Conservation (phyloP, 2,797 vertebrate species). For the Smutsia gigantea region DNA sequence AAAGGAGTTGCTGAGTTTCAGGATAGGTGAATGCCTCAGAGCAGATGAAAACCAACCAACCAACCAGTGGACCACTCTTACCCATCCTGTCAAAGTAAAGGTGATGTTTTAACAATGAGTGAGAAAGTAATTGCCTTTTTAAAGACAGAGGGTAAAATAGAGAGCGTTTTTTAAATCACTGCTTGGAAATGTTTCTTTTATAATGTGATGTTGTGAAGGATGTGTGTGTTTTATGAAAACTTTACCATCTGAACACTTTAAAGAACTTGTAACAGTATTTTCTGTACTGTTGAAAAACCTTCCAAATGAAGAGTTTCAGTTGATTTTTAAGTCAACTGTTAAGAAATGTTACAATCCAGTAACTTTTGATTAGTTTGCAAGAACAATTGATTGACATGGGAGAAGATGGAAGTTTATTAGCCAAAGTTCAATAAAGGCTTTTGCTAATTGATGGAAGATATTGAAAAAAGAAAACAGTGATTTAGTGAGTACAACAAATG, state of each 20-base stretch:
- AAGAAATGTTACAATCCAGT: not conserved
- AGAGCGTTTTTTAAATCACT: not conserved
- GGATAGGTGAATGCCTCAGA: not conserved
- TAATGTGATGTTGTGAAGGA: not conserved
- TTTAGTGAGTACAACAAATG: not conserved
- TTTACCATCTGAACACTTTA: not conserved
- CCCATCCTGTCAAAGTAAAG: not conserved
- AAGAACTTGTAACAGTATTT: slow-evolving; percentile 19
- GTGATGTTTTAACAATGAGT: not conserved
- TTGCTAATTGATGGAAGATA: not conserved
- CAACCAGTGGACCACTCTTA: not conserved
- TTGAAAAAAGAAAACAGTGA: not conserved
- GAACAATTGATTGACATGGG: not conserved
- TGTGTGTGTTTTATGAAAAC: not conserved
- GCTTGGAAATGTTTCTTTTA: slow-evolving; percentile 30
- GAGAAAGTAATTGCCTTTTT: not conserved
- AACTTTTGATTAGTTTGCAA: slow-evolving; percentile 6
- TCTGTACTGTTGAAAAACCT: not conserved
- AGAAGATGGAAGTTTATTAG: not conserved
- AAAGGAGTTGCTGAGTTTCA: slow-evolving; percentile 4
- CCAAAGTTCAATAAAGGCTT: not conserved
- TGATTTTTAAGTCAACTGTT: slow-evolving; percentile 20
- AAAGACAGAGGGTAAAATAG: not conserved
- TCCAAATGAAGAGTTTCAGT: slow-evolving; percentile 15
- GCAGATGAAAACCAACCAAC: not conserved